Conservation (phyloP, 1,140 invertebrate genomes). For the Rhagoletis zephyria region DNA sequence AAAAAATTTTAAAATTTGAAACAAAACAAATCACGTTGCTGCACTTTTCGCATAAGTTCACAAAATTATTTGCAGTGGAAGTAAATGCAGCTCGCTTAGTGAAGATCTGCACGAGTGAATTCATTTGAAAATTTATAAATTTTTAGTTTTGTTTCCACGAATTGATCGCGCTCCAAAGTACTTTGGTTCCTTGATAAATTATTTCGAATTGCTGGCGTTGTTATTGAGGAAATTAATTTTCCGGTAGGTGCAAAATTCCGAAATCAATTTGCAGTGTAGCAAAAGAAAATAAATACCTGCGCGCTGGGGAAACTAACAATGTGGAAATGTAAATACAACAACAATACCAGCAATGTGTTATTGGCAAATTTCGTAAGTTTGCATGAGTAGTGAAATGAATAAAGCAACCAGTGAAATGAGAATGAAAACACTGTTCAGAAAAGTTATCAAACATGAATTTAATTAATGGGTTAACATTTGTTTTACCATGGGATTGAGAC, state of each 20-base stretch:
- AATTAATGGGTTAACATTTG: constrained; percentile 1
- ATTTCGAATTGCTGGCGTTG: background rate
- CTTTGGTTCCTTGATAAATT: constrained; percentile 8
- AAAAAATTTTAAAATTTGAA: no score
- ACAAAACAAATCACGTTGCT: no score
- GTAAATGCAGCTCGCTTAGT: no score
- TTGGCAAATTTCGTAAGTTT: background rate
- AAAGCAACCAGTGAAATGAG: background rate
- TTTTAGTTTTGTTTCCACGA: no score
- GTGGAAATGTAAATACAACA: background rate
- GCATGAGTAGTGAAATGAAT: no score
- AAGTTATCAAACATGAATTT: background rate
- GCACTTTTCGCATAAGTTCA: no score
- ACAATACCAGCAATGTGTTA: background rate
- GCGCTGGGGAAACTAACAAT: background rate
- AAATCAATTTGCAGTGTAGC: background rate
- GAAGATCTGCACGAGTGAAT: no score
- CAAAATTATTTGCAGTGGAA: no score
- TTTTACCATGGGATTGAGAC: background rate
- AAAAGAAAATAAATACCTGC: background rate
- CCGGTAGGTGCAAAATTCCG: background rate
- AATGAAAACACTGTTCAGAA: constrained; percentile 9
- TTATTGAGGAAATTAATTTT: constrained; percentile 27
- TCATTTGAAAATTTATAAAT: no score
- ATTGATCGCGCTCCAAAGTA: no score